phyloP scores from a whole-genome alignment of 2,113 vertebrate species.

The Dicentrarchus labrax region DNA sequence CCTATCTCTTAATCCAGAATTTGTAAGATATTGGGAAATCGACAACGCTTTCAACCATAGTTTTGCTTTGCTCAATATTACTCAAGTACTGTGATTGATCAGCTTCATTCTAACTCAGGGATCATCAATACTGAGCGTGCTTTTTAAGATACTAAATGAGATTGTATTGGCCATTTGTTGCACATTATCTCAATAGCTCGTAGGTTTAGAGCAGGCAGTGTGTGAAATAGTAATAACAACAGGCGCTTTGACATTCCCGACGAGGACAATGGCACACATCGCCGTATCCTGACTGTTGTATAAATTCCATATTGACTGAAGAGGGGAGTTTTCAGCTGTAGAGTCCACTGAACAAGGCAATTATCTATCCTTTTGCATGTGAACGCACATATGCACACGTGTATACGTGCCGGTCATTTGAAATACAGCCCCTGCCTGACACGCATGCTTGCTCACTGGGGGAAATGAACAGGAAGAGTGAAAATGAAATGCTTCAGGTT shows the following conservation, averaged over 20 bases:
- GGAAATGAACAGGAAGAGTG: constrained; percentile 58
- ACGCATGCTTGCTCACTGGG: constrained; percentile 23
- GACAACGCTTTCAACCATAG: constrained; percentile 26
- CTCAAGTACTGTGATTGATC: constrained; percentile 59
- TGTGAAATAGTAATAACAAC: constrained; percentile 19
- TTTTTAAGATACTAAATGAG: constrained; percentile 56
- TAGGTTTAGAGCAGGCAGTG: background rate
- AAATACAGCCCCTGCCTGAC: constrained; percentile 15
- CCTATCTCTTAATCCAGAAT: background rate
- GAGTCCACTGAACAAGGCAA: constrained; percentile 53
- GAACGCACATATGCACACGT: constrained; percentile 33
- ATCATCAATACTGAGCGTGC: constrained; percentile 23
- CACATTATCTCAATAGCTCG: constrained; percentile 24
- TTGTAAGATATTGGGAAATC: constrained; percentile 44
- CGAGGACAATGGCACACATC: constrained; percentile 27
- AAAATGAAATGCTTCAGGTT: constrained; percentile 54
- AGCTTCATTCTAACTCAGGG: background rate
- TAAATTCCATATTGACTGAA: constrained; percentile 53
- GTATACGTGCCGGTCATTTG: constrained; percentile 3
- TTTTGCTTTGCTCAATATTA: constrained; percentile 57
- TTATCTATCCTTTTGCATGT: constrained; percentile 47
- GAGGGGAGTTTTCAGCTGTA: constrained; percentile 14
- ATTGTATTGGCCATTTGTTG: constrained; percentile 41
- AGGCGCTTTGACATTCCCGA: constrained; percentile 33
- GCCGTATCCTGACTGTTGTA: constrained; percentile 1